These are phyloP conservation scores for Sitta europaea DNA, from an alignment of 2,113 vertebrate genomes.

Conservation along the genomic window DNA sequence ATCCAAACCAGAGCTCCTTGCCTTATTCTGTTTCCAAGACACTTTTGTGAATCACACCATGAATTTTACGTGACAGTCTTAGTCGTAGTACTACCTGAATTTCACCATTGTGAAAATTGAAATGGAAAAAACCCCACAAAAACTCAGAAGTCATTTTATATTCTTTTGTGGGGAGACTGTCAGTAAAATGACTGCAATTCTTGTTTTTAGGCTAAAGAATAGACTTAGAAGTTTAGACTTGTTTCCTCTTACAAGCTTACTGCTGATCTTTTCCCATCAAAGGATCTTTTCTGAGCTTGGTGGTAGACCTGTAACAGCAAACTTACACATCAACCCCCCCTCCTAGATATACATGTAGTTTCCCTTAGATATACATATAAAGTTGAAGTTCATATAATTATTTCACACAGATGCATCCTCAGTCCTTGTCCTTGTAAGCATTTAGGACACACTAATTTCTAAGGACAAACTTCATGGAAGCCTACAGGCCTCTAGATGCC, in stretches of 20 bases:
- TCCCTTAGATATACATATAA: background rate
- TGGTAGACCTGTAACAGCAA: background rate
- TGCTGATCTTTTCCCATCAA: background rate
- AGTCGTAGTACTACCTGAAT: background rate
- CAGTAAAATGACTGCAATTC: background rate
- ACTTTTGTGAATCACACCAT: background rate
- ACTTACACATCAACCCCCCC: fast-evolving
- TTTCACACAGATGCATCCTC: background rate
- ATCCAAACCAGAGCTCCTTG: background rate
- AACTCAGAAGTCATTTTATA: background rate
- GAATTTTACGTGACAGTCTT: background rate
- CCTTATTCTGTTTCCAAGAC: background rate
- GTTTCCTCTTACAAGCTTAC: background rate
- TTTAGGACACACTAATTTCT: background rate
- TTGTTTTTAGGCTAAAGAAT: background rate
- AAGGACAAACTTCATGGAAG: background rate
- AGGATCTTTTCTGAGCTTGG: background rate
- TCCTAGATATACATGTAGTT: background rate
- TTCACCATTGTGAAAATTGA: background rate
- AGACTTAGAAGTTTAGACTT: background rate
- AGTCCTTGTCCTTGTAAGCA: background rate
- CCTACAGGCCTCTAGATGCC: background rate
- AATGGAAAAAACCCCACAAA: background rate
- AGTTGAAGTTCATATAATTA: background rate
- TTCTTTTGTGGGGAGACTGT: background rate